Conservation (phyloP, 2,797 vertebrate genomes). For the Petrocephalus sullivani region DNA sequence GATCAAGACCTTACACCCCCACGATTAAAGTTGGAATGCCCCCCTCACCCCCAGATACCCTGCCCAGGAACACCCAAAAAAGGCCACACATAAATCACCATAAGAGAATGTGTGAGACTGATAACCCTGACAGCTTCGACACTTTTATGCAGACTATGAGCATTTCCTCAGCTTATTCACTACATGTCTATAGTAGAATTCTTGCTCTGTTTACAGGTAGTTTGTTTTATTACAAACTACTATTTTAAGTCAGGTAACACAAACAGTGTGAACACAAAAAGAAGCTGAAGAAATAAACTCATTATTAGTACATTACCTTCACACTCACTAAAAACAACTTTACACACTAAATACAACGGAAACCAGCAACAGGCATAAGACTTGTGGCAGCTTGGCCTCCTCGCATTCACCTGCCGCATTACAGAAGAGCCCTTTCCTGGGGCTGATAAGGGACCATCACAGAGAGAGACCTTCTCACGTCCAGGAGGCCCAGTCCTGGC, state of each 20-base stretch:
- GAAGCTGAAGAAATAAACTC: neutral
- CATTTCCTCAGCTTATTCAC: neutral
- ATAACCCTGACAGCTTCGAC: too few species aligned
- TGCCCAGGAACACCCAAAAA: neutral
- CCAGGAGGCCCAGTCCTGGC: conserved; percentile 11
- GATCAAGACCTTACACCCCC: neutral
- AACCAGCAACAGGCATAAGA: neutral
- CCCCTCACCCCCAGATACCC: neutral
- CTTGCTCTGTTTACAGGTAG: neutral
- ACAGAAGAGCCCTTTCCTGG: neutral
- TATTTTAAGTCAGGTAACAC: neutral
- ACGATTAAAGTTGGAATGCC: neutral
- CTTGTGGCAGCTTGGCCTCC: neutral
- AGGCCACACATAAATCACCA: neutral
- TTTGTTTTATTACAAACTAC: neutral
- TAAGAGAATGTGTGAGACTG: neutral
- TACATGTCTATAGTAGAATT: neutral
- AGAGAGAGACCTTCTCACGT: conserved; percentile 14
- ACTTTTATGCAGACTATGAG: neutral
- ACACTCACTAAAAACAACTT: neutral
- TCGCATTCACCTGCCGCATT: neutral
- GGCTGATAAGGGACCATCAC: neutral
- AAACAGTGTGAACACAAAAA: neutral
- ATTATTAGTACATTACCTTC: neutral
- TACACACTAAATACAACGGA: neutral